Base-by-base conservation (phyloP, 2,113 vertebrate species). In the Nyctereutes procyonoides region DNA sequence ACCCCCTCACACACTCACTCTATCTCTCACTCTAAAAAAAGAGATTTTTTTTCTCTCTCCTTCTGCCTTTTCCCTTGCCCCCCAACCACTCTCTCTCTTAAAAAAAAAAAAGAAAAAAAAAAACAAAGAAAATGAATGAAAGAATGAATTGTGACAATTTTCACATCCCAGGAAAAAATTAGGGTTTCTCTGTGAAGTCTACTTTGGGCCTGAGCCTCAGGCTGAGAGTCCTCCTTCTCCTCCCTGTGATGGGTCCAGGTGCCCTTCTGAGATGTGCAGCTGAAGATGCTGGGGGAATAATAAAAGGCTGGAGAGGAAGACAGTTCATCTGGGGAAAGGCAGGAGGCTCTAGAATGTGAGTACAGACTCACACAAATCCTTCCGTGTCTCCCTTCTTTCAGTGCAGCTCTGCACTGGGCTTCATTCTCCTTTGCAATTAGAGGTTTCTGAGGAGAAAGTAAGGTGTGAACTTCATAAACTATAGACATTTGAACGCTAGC, bases 401-500 rank as follows among this genome's bases (percentile, higher is more conserved):
- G 35, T 63, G 8, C 35, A 35, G 16, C 56, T 92, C 90, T 63
- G 10, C 19, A 56, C n/a, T 76, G 56, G 56, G 76, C 76, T 88
- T 73, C 58, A 24, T 58, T 88, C 4, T 32, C 60, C 76, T 93
- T 51, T 83, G 53, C 17, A 48, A n/a, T 58, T 38, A 53, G 76
- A 82, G 19, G 22, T 26, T 74, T 82, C 48, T 74, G 56, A 88
- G 77, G 90, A 88, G 48, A 76, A 74, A 82, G 65, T 63, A 56
- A 95, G 71, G 32, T 74, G 35, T 17, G 58, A 88, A 30, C 35
- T 88, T 93, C 84, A 82, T 28, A 92, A 93, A 88, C 58, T 30
- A 35, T 2, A 24, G 43, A 48, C 43, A 71, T 73, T 92, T 22
- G 20, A 82, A 24, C 88, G 35, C 48, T 56, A 55, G 65, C 48